A percentile compares a stretch with the other conserved stretches of the same genome.
phyloP scores from a whole-genome alignment of 2,888 invertebrate species.

The Holacanthella duospinosa region DNA sequence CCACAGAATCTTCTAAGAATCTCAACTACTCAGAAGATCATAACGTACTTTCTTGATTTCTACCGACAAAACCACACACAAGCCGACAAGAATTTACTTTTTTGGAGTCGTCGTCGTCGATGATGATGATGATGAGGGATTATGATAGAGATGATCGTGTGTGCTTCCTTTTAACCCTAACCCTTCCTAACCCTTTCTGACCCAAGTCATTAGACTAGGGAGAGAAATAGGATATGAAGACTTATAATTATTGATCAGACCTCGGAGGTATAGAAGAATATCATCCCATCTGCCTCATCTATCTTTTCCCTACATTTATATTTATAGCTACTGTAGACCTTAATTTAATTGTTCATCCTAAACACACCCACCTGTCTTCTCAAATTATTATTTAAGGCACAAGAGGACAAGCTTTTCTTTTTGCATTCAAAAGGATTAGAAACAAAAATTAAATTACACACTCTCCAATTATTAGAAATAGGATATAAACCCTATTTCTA shows the following conservation, averaged over 20 bases:
- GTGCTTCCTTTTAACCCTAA: background rate
- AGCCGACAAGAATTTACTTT: conserved; percentile 8
- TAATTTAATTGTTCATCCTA: background rate
- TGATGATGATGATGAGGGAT: conserved; percentile 16
- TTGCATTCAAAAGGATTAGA: no score
- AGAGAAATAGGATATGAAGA: background rate
- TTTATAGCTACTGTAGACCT: conserved; percentile 8
- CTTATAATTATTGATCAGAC: conserved; percentile 9
- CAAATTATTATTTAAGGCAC: background rate
- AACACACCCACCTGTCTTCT: background rate
- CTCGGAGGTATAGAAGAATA: background rate
- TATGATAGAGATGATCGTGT: conserved; percentile 4
- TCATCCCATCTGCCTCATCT: conserved; percentile 5
- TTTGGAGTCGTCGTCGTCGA: conserved; percentile 13
- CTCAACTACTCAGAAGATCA: no score
- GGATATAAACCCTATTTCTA: no score
- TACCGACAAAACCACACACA: conserved; percentile 27
- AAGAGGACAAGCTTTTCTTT: no score
- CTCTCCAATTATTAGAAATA: no score
- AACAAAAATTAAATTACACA: no score
- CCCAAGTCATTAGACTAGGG: background rate
- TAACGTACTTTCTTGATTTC: background rate
- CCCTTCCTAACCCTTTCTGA: background rate
- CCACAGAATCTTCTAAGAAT: no score
- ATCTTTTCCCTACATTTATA: background rate